Evolutionary conservation across 2,888 invertebrate species (phyloP).

Genomic region (Acleris laterana): DNA sequence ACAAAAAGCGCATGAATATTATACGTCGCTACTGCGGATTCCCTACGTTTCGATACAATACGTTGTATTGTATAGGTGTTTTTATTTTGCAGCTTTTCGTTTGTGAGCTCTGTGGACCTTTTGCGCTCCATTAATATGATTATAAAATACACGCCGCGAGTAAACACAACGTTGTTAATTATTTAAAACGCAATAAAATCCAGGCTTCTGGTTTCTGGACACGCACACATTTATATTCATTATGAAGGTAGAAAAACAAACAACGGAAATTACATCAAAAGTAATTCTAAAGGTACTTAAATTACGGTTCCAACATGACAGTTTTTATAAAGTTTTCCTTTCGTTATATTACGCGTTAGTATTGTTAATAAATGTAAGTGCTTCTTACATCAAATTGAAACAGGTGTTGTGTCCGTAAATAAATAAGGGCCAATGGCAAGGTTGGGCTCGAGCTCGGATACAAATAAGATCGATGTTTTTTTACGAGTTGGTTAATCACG

Average conservation of each 20-base stretch:
- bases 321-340: too few species aligned
- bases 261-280: slow-evolving; percentile 7
- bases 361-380: background rate
- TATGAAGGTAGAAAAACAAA: slow-evolving; percentile 14
- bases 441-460: too few species aligned
- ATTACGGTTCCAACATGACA: background rate
- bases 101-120: background rate
- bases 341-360: background rate
- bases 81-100: slow-evolving; percentile 6
- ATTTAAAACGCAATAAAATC: slow-evolving; percentile 16
- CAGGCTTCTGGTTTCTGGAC: slow-evolving; percentile 12
- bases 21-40: slow-evolving; percentile 21
- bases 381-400: background rate
- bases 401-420: background rate
- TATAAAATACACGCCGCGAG: slow-evolving; percentile 3
- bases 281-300: background rate
- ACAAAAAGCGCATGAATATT: slow-evolving; percentile 32
- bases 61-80: slow-evolving; percentile 2
- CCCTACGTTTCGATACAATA: slow-evolving; percentile 14
- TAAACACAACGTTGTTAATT: slow-evolving; percentile 15
- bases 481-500: too few species aligned
- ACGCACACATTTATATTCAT: slow-evolving; percentile 13
- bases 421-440: background rate
- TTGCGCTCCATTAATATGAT: background rate
- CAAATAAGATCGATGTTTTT: too few species aligned